phyloP scores from a whole-genome alignment of 2,888 invertebrate species.

The Xestia ashworthii region DNA sequence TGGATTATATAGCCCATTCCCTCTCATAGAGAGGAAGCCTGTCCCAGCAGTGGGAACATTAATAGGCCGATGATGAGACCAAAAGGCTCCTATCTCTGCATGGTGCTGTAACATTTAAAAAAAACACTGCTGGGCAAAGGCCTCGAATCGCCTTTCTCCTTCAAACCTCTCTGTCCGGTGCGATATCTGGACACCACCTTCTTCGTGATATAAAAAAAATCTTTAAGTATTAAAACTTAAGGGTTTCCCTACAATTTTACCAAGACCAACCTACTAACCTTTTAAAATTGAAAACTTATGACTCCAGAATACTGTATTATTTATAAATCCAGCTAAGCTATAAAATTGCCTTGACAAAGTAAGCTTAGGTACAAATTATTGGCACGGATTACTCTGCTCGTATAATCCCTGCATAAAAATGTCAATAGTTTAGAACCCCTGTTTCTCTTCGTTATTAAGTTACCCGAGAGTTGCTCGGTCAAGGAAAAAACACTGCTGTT shows the following conservation, averaged over 20 bases:
- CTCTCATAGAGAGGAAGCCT: no score
- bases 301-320: neutral
- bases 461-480: constrained; percentile 15
- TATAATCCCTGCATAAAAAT: constrained; percentile 48
- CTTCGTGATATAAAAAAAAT: no score
- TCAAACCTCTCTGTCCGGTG: no score
- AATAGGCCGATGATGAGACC: no score
- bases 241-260: neutral
- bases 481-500: constrained; percentile 29
- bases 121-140: no score
- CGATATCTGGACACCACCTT: no score
- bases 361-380: constrained; percentile 18
- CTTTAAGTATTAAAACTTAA: no score
- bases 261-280: neutral
- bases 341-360: constrained; percentile 4
- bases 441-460: constrained; percentile 27
- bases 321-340: neutral
- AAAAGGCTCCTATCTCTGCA: no score
- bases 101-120: no score
- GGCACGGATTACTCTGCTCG: neutral
- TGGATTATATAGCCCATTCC: no score
- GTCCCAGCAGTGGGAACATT: no score
- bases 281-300: neutral
- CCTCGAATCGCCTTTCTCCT: no score
- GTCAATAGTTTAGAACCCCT: constrained; percentile 37